These are phyloP conservation scores for Hoplodrina blanda DNA, from an alignment of 2,888 invertebrate genomes.

Conservation along the genomic window DNA sequence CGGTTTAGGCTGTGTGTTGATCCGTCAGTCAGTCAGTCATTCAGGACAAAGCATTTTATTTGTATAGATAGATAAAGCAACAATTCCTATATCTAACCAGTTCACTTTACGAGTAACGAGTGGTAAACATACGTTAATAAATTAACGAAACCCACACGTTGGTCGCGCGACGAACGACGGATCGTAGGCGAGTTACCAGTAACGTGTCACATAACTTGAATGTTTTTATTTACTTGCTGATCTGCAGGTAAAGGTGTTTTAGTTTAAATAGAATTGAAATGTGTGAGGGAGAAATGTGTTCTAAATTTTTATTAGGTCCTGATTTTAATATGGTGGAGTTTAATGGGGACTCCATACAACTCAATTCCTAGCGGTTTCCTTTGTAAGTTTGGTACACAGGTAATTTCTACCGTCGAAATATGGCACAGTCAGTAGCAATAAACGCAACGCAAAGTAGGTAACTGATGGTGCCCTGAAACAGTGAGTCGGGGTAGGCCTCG, in stretches of 20 bases:
- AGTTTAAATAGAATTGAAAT: conserved; percentile 1
- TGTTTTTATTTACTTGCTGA: conserved; percentile 54
- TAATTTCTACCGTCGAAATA: too few relatives aligned
- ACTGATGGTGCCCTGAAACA: too few relatives aligned
- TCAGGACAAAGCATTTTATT: too few relatives aligned
- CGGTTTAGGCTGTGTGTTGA: too few relatives aligned
- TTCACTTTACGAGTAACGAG: conserved; percentile 48
- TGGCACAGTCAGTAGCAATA: too few relatives aligned
- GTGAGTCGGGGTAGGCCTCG: too few relatives aligned
- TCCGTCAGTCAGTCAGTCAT: too few relatives aligned
- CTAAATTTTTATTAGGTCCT: conserved; percentile 5
- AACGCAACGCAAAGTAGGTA: too few relatives aligned
- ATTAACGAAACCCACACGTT: conserved; percentile 52
- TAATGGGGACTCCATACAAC: too few relatives aligned
- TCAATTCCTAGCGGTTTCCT: too few relatives aligned
- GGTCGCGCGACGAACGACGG: conserved; percentile 21
- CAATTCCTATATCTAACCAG: conserved; percentile 25
- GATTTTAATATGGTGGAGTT: background rate
- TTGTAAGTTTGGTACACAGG: background rate
- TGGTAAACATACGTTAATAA: conserved; percentile 50
- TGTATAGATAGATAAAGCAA: background rate
- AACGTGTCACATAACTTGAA: conserved; percentile 43
- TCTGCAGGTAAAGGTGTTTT: conserved; percentile 18
- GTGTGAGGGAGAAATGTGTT: background rate
- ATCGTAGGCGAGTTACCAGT: conserved; percentile 48